Conservation (phyloP, 2,113 vertebrate species). For the Emydura subglobosa region DNA sequence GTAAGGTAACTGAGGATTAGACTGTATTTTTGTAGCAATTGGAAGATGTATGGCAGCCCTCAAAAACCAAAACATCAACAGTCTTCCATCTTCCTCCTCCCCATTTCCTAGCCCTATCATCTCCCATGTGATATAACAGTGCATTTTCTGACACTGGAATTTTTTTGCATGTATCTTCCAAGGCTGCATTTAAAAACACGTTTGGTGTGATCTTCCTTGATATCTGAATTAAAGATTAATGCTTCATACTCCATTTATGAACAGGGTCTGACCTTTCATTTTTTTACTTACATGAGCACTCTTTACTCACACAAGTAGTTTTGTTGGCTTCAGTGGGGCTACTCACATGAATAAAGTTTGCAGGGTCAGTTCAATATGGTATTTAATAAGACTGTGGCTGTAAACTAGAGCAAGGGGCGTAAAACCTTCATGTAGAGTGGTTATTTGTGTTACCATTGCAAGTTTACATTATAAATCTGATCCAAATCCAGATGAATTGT, state of each 20-base stretch:
- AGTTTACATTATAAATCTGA: slow-evolving; percentile 51
- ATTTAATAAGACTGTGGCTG: not conserved
- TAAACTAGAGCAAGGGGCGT: not conserved
- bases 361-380: not conserved
- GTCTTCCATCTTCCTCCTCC: not conserved
- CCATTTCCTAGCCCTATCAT: not conserved
- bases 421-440: not conserved
- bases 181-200: not conserved
- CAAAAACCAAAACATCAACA: not conserved
- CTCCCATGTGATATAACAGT: not conserved
- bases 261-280: not conserved
- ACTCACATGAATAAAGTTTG: not conserved
- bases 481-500: slow-evolving; percentile 56
- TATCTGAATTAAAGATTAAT: not conserved
- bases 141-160: not conserved
- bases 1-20: not conserved
- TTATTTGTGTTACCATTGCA: slow-evolving; percentile 21
- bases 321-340: not conserved
- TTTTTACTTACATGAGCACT: not conserved
- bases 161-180: not conserved
- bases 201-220: not conserved
- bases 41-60: not conserved
- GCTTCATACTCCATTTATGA: not conserved
- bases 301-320: not conserved
- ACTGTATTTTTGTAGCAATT: slow-evolving; percentile 15